Conservation (phyloP, 2,113 vertebrate species). For the Strix uralensis region DNA sequence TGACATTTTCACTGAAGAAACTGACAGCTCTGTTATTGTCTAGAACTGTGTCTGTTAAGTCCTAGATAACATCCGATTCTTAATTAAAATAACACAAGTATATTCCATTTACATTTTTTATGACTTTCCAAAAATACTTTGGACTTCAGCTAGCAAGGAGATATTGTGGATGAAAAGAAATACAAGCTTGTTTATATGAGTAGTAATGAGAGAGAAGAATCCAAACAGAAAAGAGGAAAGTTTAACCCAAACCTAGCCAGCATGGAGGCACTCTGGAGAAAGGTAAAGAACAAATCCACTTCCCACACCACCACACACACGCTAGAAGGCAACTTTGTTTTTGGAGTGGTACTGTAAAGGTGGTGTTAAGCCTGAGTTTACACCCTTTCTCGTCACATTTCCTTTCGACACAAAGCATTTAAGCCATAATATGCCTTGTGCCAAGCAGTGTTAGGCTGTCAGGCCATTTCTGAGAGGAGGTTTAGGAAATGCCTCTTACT, state of each 20-base stretch:
- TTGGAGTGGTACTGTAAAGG: neutral
- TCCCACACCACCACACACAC: too few species aligned
- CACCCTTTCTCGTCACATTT: neutral
- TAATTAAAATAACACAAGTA: neutral
- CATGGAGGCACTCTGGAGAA: neutral
- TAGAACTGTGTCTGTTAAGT: neutral
- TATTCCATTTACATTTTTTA: neutral
- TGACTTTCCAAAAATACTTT: neutral
- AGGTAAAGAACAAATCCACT: neutral
- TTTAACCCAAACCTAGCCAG: neutral
- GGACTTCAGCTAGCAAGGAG: neutral
- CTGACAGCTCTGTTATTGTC: neutral
- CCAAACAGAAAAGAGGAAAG: too few species aligned
- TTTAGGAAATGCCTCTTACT: neutral
- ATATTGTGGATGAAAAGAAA: neutral
- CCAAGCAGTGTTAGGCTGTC: neutral
- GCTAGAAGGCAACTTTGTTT: neutral
- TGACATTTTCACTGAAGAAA: neutral
- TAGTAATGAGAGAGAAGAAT: neutral
- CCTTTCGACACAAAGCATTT: neutral
- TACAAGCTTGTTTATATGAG: neutral
- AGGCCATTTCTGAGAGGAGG: neutral
- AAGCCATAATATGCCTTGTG: rapidly evolving
- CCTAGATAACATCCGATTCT: neutral
- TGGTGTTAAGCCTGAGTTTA: neutral